A percentile compares a stretch with the other conserved stretches of the same genome.
phyloP scores from a whole-genome alignment of 2,888 invertebrate genomes.

The Terebella lapidaria region DNA sequence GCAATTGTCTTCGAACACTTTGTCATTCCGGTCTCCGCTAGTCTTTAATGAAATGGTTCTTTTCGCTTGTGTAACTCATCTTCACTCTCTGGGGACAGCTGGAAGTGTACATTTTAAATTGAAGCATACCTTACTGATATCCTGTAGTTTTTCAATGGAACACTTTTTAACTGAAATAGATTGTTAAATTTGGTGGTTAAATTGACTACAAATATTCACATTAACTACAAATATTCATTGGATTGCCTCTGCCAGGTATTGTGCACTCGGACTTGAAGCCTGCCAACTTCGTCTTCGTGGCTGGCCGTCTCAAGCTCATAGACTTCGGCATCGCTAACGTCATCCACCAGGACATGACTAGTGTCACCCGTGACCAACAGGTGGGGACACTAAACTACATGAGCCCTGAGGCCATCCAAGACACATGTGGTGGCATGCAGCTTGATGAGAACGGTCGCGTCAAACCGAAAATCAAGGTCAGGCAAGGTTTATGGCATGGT shows the following conservation, averaged over 20 bases:
- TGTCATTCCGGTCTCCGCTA: neutral
- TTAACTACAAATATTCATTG: no score
- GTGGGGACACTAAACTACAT: constrained; percentile 89
- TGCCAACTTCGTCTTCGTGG: constrained; percentile 86
- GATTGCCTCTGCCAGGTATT: no score
- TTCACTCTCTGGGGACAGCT: neutral
- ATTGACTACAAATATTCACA: no score
- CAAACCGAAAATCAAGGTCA: constrained; percentile 31
- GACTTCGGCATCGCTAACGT: constrained; percentile 92
- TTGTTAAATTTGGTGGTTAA: no score
- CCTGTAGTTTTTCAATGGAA: no score
- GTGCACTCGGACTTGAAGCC: constrained; percentile 97
- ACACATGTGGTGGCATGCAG: constrained; percentile 25
- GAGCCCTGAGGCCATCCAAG: constrained; percentile 73
- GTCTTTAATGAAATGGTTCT: neutral
- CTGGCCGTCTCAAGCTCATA: constrained; percentile 83
- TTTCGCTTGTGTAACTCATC: neutral
- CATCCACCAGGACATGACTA: constrained; percentile 81
- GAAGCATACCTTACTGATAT: no score
- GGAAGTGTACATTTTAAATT: no score
- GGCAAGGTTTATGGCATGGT: no score
- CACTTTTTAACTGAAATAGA: no score
- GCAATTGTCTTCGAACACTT: no score
- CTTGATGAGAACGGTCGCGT: constrained; percentile 18
- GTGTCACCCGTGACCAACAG: constrained; percentile 68